Evolutionary conservation across 2,113 vertebrate genomes (phyloP), one percentile per base, ranked within the genome.

Genomic region (Ascaphus truei): DNA sequence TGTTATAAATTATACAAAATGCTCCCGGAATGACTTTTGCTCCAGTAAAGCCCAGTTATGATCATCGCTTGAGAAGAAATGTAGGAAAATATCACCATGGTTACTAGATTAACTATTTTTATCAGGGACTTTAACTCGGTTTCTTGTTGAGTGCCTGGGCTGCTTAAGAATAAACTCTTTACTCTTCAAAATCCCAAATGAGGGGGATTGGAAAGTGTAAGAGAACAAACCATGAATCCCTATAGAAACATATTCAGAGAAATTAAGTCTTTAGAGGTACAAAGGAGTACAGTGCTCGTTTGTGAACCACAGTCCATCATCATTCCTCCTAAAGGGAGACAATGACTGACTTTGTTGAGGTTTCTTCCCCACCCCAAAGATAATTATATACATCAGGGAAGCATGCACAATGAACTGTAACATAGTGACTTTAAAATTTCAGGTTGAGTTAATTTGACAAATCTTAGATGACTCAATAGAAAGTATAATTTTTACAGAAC

Each of bases 261-360:
- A 68, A 68, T 59, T 8, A 60, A 68, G 66, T 59, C 53, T 68
- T 59, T 22, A 48, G 65, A 56, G 66, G 55, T 59, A 36, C n/a
- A 30, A n/a, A 57, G 55, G 30, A 31, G 39, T 37, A 20, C 30
- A n/a, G n/a, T n/a, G n/a, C n/a, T n/a, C n/a, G n/a, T n/a, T n/a
- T n/a, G n/a, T n/a, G n/a, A n/a, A n/a, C n/a, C n/a, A n/a, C n/a
- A 58, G 53, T 47, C 43, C 43, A 68, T 68, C 55, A 59, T 59
- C 60, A 59, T 59, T 47, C 43, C 20, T 31, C 30, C 16, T 31
- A 45, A 41, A 39, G 11, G 5, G 12, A 57, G 52, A 57, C 20
- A 56, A 36, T 45, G 36, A 56, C 51, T 45, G 8, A 39, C 22
- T 29, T 65, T 53, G 2, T 55, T 5, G 3, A 63, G 18, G 30